Evolutionary conservation across 1,140 invertebrate genomes (phyloP).

Genomic region (Ruditapes philippinarum): DNA sequence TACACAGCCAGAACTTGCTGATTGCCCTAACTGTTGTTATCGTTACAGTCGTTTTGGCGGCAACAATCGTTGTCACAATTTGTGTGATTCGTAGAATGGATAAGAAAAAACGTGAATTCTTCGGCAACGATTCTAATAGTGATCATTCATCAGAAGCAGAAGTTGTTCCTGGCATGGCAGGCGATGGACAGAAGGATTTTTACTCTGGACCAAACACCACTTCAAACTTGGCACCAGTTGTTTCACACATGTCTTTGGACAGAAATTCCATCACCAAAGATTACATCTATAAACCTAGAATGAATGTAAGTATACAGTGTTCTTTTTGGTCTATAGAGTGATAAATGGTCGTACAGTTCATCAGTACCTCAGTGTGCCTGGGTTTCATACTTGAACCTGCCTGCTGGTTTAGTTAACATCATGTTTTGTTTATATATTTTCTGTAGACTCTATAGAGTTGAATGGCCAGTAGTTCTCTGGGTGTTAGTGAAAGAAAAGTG

Average conservation of each 20-base stretch:
- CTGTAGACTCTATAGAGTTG: too few relatives aligned
- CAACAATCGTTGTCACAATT: constrained; percentile 72
- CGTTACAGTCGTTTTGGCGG: constrained; percentile 71
- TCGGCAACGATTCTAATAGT: constrained; percentile 51
- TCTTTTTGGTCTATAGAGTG: neutral
- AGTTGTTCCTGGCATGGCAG: constrained; percentile 16
- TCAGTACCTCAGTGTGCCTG: too few relatives aligned
- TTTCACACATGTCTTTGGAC: constrained; percentile 52
- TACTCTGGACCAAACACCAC: constrained; percentile 21
- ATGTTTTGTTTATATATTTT: too few relatives aligned
- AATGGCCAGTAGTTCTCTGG: too few relatives aligned
- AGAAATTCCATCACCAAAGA: constrained; percentile 33
- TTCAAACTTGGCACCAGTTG: constrained; percentile 35
- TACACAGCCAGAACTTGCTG: constrained; percentile 68
- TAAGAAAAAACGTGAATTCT: constrained; percentile 62
- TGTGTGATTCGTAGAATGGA: constrained; percentile 72
- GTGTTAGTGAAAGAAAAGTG: too few relatives aligned
- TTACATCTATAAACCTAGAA: constrained; percentile 62
- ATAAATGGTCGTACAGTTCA: too few relatives aligned
- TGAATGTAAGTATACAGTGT: constrained; percentile 56
- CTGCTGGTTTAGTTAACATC: too few relatives aligned
- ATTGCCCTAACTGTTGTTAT: constrained; percentile 74
- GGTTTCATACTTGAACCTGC: too few relatives aligned
- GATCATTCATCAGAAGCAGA: constrained; percentile 22
- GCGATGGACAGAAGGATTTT: constrained; percentile 43